A percentile compares a stretch with the other conserved stretches of the same genome.
Conservation (phyloP, 2,113 vertebrate species). For the Capreolus pygargus region DNA sequence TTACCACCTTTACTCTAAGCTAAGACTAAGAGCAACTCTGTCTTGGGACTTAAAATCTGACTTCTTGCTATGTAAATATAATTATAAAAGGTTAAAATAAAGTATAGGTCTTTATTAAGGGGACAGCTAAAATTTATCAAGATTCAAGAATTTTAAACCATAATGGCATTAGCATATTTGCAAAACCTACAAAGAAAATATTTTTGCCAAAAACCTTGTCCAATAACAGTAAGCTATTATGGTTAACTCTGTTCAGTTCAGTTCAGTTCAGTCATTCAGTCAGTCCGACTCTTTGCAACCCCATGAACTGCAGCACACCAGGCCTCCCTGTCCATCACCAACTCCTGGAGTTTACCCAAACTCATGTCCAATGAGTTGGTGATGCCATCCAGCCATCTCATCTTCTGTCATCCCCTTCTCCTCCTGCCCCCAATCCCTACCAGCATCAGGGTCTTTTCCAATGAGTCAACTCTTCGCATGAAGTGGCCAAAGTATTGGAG, state of each 20-base stretch:
- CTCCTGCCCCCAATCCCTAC: too few relatives aligned
- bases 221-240: neutral
- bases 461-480: too few relatives aligned
- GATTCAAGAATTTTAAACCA: constrained; percentile 5
- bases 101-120: neutral
- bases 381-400: too few relatives aligned
- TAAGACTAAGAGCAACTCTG: neutral
- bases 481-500: too few relatives aligned
- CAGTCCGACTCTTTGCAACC: too few relatives aligned
- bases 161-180: neutral
- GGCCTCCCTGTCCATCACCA: too few relatives aligned
- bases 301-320: too few relatives aligned
- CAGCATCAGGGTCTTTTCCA: too few relatives aligned
- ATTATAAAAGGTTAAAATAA: constrained; percentile 30
- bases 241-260: neutral
- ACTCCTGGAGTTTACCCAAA: too few relatives aligned
- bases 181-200: neutral
- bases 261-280: too few relatives aligned
- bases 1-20: neutral
- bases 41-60: neutral
- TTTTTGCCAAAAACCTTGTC: neutral
- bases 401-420: too few relatives aligned
- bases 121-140: neutral
- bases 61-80: neutral
- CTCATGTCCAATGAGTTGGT: too few relatives aligned